Percentiles rank a stretch among this genome's conserved stretches.
phyloP scores from a whole-genome alignment of 1,140 invertebrate genomes.

The honey bee (Apis mellifera) region DNA sequence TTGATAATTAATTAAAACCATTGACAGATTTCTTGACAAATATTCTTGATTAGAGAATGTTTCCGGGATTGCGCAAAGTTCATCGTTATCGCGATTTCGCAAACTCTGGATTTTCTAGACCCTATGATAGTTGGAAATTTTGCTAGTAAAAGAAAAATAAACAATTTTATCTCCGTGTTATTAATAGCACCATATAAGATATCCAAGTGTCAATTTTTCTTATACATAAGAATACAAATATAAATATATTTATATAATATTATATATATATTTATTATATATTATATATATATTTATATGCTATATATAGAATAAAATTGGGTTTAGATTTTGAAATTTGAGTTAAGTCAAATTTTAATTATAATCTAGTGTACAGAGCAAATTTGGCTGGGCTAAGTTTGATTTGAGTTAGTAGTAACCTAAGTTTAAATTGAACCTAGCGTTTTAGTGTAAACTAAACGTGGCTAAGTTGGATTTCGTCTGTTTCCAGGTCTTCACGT shows the following conservation, averaged over 20 bases:
- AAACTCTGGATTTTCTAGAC: background rate
- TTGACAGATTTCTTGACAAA: conserved; percentile 12
- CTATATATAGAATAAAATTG: background rate
- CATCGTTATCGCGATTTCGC: conserved; percentile 15
- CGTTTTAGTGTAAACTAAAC: background rate
- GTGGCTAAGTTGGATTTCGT: background rate
- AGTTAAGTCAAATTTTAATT: background rate
- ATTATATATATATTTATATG: no score
- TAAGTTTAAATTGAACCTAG: background rate
- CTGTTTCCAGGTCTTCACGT: background rate
- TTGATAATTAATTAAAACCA: conserved; percentile 17
- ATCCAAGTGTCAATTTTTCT: no score
- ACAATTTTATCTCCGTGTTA: background rate
- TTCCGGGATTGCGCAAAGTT: conserved; percentile 29
- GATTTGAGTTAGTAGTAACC: background rate
- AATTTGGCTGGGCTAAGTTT: background rate
- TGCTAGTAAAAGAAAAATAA: background rate
- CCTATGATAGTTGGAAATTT: background rate
- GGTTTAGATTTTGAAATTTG: no score
- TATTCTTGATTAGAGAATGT: background rate
- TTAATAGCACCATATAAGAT: background rate
- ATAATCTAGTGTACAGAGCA: background rate
- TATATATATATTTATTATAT: no score
- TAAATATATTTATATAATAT: no score
- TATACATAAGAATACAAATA: no score